Base-by-base conservation (phyloP, 2,888 invertebrate genomes). In the Phrixothrix hirtus region DNA sequence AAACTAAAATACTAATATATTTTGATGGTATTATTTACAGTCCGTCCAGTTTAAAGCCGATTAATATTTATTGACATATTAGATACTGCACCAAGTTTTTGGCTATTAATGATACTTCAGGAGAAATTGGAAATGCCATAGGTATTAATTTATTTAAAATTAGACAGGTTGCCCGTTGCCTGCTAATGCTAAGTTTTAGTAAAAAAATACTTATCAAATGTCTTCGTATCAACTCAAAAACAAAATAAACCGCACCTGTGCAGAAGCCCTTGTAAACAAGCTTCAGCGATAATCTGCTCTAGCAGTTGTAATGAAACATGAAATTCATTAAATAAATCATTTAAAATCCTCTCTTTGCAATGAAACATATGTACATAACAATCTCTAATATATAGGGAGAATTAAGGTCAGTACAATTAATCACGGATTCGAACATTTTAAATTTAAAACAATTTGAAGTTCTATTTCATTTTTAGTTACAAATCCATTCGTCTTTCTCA, bases 401-500 rank as follows among this genome's bases (percentile, higher is more conserved):
- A 60, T 65, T 65, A 61, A 56, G 60, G 55, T 45, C 56, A 51
- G 53, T 48, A 55, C 55, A 63, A 66, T 66, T 66, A 66, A 66
- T 66, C 66, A 66, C 44, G 17, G 43, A 44, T 50, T 44, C 41
- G 53, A 63, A 64, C 64, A 64, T 68, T 71, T 71, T 68, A 70
- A 71, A 71, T 69, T 68, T 61, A 65, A 67, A 69, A 69, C 67
- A 68, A 70, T 68, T 67, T 61, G 63, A 61, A 70, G 69, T 69
- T 66, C 66, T 68, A 68, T 71, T 72, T 67, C 69, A 68, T 71
- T 71, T 70, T 70, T 68, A 64, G 58, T 62, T 67, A 68, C 63
- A 61, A 51, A 56, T 54, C 63, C 66, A 67, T 69, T 62, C 67
- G 68, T 69, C 70, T 71, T 70, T 69, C 67, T 69, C 67, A 48